These are phyloP conservation scores for Indicator indicator DNA, from an alignment of 2,113 vertebrate genomes.

Conservation along the genomic window DNA sequence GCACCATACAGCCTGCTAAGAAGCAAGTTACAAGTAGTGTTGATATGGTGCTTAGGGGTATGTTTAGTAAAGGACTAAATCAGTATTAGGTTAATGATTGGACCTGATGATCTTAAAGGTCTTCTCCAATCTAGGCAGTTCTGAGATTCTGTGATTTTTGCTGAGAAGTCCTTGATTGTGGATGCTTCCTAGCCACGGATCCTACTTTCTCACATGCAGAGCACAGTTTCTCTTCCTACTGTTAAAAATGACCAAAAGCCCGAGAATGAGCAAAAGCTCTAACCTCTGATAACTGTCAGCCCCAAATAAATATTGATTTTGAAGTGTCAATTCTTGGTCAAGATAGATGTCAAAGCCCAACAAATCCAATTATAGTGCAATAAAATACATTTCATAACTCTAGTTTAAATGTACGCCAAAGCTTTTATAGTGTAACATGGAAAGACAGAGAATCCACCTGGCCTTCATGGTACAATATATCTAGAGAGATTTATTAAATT, in stretches of 20 bases:
- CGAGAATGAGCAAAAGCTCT: not conserved
- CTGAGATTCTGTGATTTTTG: not conserved
- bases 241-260: conserved; percentile 4
- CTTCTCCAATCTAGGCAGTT: no score
- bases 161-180: not conserved
- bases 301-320: conserved; percentile 28
- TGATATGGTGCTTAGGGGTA: no score
- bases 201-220: not conserved
- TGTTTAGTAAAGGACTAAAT: no score
- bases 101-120: no score
- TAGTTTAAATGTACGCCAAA: not conserved
- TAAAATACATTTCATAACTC: conserved; percentile 33
- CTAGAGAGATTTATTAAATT: conserved; percentile 16
- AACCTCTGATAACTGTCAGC: not conserved
- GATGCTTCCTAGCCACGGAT: not conserved
- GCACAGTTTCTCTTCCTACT: not conserved
- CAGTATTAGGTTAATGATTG: no score
- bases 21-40: not conserved
- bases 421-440: not conserved
- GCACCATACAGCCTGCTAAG: not conserved
- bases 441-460: not conserved
- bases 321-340: conserved; percentile 11
- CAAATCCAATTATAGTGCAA: not conserved
- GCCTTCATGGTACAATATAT: not conserved
- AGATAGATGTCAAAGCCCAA: not conserved